Base-by-base conservation (phyloP, 2,113 vertebrate genomes). In the Brachypteracias leptosomus region DNA sequence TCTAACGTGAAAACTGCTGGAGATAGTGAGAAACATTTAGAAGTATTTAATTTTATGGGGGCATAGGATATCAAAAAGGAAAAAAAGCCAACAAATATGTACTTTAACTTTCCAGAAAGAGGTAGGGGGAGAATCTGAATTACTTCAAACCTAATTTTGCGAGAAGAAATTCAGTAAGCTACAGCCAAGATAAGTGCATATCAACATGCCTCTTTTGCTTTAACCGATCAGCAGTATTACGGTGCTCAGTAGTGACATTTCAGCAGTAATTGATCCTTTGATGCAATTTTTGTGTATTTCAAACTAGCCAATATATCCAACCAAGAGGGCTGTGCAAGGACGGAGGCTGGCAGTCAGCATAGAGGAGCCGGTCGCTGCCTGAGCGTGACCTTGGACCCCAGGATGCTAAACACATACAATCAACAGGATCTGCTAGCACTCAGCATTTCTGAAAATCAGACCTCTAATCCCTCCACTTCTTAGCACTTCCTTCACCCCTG, bases 161-260 rank as follows among this genome's bases (percentile, higher is more conserved):
- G 57, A 46, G 76, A 86, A 95, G 67, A 54, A 7, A 79, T 11
- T 78, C 52, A n/a, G 58, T 62, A 52, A 85, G 51, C 67, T 66
- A 70, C 66, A 88, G 66, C 71, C 68, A 82, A 89, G 74, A 72
- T 47, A 95, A 93, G 68, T 33, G 52, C 17, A 5, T 57, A 81
- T 88, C 61, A 80, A 40, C 58, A 28, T 21, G 44, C 24, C 40
- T 77, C 35, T 88, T 72, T 93, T 79, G 35, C 88, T 95, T 88
- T 86, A 85, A 88, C 75, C 93, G 82, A 94, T 97, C 85, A 96
- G 46, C 75, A 85, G 59, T 40, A 76, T 76, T 85, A 85, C 74
- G 80, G 81, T 54, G 67, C 76, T 96, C 85, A 74, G 63, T 33
- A 83, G 88, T 63, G 75, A 91, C 78, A 85, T 85, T 88, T 82